Base-by-base conservation (phyloP, 2,113 vertebrate genomes). In the Phylloscopus trochilus region DNA sequence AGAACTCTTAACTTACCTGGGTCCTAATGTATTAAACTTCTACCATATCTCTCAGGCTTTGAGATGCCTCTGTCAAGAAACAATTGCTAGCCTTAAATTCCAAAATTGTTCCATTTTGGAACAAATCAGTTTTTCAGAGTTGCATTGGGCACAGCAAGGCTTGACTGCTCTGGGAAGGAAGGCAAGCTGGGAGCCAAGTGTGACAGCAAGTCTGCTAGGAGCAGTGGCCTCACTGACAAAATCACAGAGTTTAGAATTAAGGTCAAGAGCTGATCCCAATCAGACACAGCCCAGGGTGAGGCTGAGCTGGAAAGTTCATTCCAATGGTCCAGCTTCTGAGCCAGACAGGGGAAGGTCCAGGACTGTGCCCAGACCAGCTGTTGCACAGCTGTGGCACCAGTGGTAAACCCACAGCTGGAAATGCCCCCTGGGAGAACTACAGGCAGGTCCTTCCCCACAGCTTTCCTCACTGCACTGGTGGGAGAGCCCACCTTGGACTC, bases 361-460 rank as follows among this genome's bases (percentile, higher is more conserved):
- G 27, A 43, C 13, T 47, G 11, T 37, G 33, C 2, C 2, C 17
- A 83, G 41, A 59, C 7, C 23, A 30, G 26, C 17, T 66, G 15
- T 30, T 59, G 46, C 33, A 47, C 31, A 72, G 37, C 62, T 82
- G 30, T 60, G 49, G 15, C 5, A 13, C 10, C 10, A 75, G 15
- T 1, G 0, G 26, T 28, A 17, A 90, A 60, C 7, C 22, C 23
- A 22, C 21, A 64, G 33, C 14, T 78, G 56, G 21, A 81, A 81
- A 64, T 0, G 0, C 3, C 13, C 19, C 33, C 11, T 0, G 0
- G 4, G 9, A 4, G 3, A 33, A 30, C 43, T 17, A 27, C 0
- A 3, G 19, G 2, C 13, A 76, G 58, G 47, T 37, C 15, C n/a
- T 79, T 66, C 7, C 28, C 43, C 67, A 24, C 31, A 67, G 41